Conservation (phyloP, 2,888 invertebrate genomes). For the Eutolmus rufibarbis region DNA sequence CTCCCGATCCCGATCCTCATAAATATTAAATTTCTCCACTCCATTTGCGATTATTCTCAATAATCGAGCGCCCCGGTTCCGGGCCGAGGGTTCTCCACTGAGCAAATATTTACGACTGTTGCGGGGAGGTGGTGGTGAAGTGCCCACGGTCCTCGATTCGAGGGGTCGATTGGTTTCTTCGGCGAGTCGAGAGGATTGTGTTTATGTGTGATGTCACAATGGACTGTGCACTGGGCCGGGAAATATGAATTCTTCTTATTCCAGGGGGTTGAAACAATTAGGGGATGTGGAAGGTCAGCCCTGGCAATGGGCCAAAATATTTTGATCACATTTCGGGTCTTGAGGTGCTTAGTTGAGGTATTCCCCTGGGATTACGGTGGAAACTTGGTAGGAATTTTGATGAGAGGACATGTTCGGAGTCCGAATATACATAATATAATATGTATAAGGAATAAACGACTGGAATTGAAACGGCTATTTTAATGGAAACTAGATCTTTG, state of each 20-base stretch:
- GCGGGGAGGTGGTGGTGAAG: background rate
- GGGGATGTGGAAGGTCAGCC: background rate
- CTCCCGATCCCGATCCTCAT: constrained; percentile 28
- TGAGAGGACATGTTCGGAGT: background rate
- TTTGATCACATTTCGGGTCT: constrained; percentile 12
- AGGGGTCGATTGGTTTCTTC: constrained; percentile 1
- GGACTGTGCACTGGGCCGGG: background rate
- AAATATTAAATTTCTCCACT: constrained; percentile 44
- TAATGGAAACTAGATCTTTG: background rate
- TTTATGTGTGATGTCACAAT: constrained; percentile 4
- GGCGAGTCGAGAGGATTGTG: background rate
- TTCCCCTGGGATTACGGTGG: background rate
- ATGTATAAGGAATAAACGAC: background rate
- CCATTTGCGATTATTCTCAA: constrained; percentile 43
- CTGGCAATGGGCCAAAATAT: constrained; percentile 16
- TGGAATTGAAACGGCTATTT: background rate
- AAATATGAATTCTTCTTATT: constrained; percentile 13
- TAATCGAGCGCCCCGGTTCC: constrained; percentile 28
- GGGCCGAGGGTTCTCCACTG: constrained; percentile 8
- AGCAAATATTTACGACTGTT: constrained; percentile 33
- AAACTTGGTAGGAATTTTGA: background rate
- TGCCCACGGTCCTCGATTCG: background rate
- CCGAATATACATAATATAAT: background rate
- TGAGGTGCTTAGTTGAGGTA: background rate
- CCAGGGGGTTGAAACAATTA: constrained; percentile 23